Evolutionary conservation across 2,113 vertebrate genomes (phyloP).

Genomic region (Helogale parvula): DNA sequence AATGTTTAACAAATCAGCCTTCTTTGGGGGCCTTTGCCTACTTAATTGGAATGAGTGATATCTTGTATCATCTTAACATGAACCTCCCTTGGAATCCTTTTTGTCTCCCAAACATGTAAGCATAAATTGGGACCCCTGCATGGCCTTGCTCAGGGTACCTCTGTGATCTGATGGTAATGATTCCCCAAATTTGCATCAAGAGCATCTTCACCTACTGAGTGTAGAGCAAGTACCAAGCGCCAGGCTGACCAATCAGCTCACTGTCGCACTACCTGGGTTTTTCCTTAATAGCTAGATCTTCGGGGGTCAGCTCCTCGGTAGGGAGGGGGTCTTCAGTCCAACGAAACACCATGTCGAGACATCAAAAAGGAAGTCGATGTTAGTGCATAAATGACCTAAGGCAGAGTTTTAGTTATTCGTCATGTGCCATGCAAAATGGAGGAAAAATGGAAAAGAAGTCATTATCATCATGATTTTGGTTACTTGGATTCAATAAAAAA

Average conservation of each 20-base stretch:
- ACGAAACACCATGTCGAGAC: neutral
- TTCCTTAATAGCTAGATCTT: neutral
- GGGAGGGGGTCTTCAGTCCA: neutral
- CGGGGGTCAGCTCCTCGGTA: neutral
- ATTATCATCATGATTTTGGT: conserved; percentile 52
- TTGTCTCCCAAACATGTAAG: neutral
- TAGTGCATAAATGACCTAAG: neutral
- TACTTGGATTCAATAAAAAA: conserved; percentile 50
- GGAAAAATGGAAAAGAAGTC: neutral
- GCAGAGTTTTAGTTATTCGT: neutral
- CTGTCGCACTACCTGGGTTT: neutral
- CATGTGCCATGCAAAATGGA: neutral
- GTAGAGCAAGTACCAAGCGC: neutral
- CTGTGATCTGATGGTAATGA: neutral
- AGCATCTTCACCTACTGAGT: neutral
- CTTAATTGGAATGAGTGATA: conserved; percentile 20
- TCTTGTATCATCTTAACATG: neutral
- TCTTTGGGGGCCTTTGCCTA: neutral
- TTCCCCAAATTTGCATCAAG: neutral
- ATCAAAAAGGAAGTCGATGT: conserved; percentile 1
- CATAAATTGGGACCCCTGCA: neutral
- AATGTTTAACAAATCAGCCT: conserved; percentile 17
- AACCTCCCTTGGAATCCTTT: neutral
- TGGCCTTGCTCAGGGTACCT: neutral
- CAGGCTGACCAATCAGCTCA: neutral